Evolutionary conservation across 2,113 vertebrate genomes (phyloP), one percentile per base, ranked within the genome.

Genomic region (Barnardius zonarius): DNA sequence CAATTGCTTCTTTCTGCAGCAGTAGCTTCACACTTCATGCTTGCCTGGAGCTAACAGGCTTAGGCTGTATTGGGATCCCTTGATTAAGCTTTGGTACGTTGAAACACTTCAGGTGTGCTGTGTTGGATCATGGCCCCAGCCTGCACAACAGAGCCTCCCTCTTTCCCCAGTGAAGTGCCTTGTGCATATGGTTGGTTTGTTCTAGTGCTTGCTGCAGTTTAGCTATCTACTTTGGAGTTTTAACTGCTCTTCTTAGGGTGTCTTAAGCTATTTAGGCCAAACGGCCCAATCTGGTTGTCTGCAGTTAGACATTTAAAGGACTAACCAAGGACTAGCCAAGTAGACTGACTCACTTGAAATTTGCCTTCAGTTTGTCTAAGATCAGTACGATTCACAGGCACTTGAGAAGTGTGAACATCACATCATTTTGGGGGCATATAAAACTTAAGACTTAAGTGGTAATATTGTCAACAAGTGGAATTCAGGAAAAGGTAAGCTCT

Each of bases 141-240:
- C 83, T 51, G 41, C 54, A 51, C n/a, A 90, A 35, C 62, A 88
- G 44, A 91, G 73, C n/a, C 25, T 86, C 46, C 25, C 20, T 83
- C 83, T 52, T 90, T 88, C 54, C 63, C 80, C 55, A 70, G 46
- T 17, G 37, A 94, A 93, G 49, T 1, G 10, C 37, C 72, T 41
- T 66, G 59, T 70, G 48, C 86, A 83, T 88, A 95, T 70, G 94
- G 49, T 70, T 86, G 43, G 37, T 18, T 17, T 48, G 49, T 66
- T 12, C 14, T 12, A 49, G 82, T 11, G 25, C 83, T 80, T 84
- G 46, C 83, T 85, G 70, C 86, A 79, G 81, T 90, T 97, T 92
- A 91, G 81, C 92, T 91, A 41, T 63, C 27, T 92, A 72, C 86
- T 94, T 76, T 73, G n/a, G 80, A 86, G 78, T 93, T 96, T 93